Evolutionary conservation across 1,140 invertebrate genomes (phyloP), one percentile per base, ranked within the genome.

Genomic region (Zophobas morio): DNA sequence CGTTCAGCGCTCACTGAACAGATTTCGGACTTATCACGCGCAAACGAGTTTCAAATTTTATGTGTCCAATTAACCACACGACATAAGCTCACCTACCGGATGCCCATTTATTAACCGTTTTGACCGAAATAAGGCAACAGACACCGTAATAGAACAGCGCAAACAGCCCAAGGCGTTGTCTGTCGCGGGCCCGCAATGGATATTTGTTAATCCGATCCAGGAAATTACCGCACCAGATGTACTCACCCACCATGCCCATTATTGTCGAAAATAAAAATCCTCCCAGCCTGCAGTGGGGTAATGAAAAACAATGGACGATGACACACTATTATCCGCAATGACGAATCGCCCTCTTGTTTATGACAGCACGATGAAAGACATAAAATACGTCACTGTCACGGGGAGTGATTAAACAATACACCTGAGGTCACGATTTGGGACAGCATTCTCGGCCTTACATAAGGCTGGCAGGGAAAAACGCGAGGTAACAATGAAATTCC

Each of bases 351-450:
- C 60, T 66, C 39, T 63, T 5, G 39, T 66, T 66, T 66, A 66
- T 66, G 60, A 66, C 37, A 42, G 53, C 60, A 32, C 20, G 60
- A 66, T 66, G 60, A 66, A 66, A 66, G 60, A 66, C 60, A 66
- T 66, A 66, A 66, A 66, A 66, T 66, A 42, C 60, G 60, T 66
- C 60, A 66, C 40, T 39, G 60, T 66, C 60, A 66, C n/a, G 60
- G 60, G 39, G 60, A 66, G 60, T 36, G 60, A 66, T 66, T 66
- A 66, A 66, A 66, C 60, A 66, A 66, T 66, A 66, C 60, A 66
- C 39, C 60, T 66, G 60, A 42, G 60, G 60, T 66, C 60, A 66
- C 60, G 60, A 66, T 66, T 66, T 66, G 60, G 37, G 37, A 40
- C 39, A 39, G 42, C 60, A 66, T 66, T 66, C 60, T 33, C 39